Evolutionary conservation across 2,797 vertebrate genomes (phyloP).

Genomic region (Trichosurus vulpecula): DNA sequence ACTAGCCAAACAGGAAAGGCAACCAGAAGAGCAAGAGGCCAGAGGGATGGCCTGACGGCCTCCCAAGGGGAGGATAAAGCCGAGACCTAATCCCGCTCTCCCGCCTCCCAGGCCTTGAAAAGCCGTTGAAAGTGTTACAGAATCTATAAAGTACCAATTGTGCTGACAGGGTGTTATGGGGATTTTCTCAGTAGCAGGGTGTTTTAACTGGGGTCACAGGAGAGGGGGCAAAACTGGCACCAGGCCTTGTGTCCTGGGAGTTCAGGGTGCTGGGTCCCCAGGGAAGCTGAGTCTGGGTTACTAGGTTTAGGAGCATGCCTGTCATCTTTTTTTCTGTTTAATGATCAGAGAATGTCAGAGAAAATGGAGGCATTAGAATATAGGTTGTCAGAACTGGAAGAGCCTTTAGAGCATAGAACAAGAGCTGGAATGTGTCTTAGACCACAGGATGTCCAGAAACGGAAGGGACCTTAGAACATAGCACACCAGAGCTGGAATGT

Average conservation of each 20-base stretch:
- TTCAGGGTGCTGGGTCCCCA: not conserved
- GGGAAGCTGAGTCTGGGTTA: not conserved
- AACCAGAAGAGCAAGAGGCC: conserved; percentile 34
- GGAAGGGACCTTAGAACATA: not conserved
- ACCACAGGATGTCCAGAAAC: not conserved
- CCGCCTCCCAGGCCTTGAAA: not conserved
- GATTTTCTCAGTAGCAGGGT: not conserved
- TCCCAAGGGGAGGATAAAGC: conserved; percentile 32
- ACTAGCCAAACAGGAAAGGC: conserved; percentile 77
- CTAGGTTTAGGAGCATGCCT: not conserved
- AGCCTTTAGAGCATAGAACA: not conserved
- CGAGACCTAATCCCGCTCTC: conserved; percentile 49
- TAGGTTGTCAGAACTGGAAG: not conserved
- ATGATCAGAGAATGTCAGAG: not conserved
- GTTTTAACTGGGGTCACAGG: not conserved
- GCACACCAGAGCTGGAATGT: no score
- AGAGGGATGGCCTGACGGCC: conserved; percentile 41
- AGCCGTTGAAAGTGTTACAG: not conserved
- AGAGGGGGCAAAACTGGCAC: not conserved
- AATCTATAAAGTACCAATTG: not conserved
- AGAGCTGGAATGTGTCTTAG: not conserved
- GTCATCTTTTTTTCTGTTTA: not conserved
- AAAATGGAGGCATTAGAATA: not conserved
- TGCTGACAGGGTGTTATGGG: not conserved
- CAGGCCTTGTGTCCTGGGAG: not conserved